These are phyloP conservation scores for Minunthozetes semirufus DNA, from an alignment of 2,888 invertebrate species.

Conservation along the genomic window DNA sequence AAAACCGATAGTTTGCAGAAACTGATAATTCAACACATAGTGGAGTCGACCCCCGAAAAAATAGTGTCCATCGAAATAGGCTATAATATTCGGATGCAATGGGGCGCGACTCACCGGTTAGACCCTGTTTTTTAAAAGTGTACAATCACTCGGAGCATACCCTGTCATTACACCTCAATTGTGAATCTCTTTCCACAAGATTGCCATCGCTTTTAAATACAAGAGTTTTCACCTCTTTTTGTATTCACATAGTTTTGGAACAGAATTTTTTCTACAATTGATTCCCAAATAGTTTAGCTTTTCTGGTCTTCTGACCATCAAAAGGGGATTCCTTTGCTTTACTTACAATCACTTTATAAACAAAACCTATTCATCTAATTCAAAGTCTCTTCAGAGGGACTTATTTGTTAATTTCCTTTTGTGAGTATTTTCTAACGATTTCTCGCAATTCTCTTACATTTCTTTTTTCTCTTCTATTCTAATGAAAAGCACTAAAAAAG, in stretches of 20 bases:
- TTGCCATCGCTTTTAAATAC: neutral
- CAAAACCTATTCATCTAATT: neutral
- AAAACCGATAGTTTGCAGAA: neutral
- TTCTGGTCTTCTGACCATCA: neutral
- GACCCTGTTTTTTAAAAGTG: constrained; percentile 10
- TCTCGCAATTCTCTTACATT: neutral
- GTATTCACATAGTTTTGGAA: too few species aligned
- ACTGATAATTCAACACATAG: constrained; percentile 1
- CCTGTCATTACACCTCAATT: neutral
- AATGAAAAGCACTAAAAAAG: constrained; percentile 26
- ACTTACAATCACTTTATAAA: neutral
- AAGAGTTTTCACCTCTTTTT: constrained; percentile 7
- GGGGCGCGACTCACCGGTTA: constrained; percentile 8
- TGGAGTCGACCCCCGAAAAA: neutral
- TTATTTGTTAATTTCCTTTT: neutral
- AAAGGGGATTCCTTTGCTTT: neutral
- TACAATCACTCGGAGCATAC: neutral
- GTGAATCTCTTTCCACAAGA: neutral
- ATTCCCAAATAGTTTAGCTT: neutral
- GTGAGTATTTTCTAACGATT: neutral
- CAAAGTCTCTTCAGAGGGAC: neutral
- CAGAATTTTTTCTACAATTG: too few species aligned
- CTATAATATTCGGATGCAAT: constrained; percentile 1
- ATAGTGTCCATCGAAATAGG: constrained; percentile 2
- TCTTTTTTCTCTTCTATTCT: neutral